A percentile compares a stretch with the other conserved stretches of the same genome.
These are phyloP conservation scores for Karalla daura DNA, from an alignment of 2,797 vertebrate species.

Conservation along the genomic window DNA sequence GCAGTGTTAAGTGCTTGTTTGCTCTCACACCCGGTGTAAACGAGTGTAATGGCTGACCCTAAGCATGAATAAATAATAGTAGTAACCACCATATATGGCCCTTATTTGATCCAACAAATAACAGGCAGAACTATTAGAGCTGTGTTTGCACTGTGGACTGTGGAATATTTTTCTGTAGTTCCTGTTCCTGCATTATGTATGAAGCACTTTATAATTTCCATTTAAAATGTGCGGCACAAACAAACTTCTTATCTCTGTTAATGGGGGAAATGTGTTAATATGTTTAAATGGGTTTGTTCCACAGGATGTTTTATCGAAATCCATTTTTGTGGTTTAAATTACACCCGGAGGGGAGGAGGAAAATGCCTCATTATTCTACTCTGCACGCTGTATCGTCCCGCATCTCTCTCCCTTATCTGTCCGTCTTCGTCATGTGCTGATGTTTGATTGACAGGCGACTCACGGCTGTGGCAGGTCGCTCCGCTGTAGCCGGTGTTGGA, in stretches of 20 bases:
- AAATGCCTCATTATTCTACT: neutral
- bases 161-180: neutral
- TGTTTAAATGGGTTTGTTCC: neutral
- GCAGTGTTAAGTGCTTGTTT: neutral
- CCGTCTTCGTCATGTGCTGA: neutral
- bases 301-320: neutral
- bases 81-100: neutral
- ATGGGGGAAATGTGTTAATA: neutral
- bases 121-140: neutral
- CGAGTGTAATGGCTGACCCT: neutral
- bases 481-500: conserved; percentile 88
- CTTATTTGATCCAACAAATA: neutral
- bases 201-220: neutral
- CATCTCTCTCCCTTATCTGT: neutral
- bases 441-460: conserved; percentile 71
- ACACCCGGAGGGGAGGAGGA: neutral
- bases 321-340: neutral
- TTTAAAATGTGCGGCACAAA: neutral
- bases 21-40: neutral
- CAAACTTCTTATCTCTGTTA: neutral
- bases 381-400: neutral
- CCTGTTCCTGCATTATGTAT: neutral
- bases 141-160: neutral
- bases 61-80: neutral
- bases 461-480: conserved; percentile 92